phyloP scores from a whole-genome alignment of 2,888 invertebrate species.

The Coenonympha glycerion region DNA sequence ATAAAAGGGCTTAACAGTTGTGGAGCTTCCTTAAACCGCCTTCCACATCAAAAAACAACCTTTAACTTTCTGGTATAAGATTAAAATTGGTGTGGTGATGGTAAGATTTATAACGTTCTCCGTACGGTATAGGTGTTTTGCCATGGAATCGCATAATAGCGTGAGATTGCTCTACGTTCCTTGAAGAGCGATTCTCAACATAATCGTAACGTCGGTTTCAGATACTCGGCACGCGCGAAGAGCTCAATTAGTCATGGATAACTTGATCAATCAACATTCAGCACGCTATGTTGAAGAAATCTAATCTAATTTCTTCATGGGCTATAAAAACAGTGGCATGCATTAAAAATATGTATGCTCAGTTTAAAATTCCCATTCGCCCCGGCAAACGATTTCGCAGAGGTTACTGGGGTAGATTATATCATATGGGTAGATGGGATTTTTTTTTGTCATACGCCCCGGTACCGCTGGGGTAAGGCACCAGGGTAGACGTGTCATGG shows the following conservation, averaged over 20 bases:
- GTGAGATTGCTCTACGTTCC: slow-evolving; percentile 41
- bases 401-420: too few species aligned
- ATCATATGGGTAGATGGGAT: too few species aligned
- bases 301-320: slow-evolving; percentile 3
- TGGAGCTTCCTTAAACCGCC: slow-evolving; percentile 10
- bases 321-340: background rate
- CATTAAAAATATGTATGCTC: background rate
- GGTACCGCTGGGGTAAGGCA: too few species aligned
- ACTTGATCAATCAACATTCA: slow-evolving; percentile 18
- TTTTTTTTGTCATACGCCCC: too few species aligned
- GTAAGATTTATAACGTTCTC: slow-evolving; percentile 12
- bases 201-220: slow-evolving; percentile 28
- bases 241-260: slow-evolving; percentile 23
- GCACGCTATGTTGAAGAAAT: slow-evolving; percentile 10
- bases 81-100: background rate
- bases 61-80: background rate
- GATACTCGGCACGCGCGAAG: slow-evolving; percentile 31
- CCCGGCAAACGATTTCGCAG: too few species aligned
- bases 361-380: background rate
- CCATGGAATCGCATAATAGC: slow-evolving; percentile 36
- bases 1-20: slow-evolving; percentile 18
- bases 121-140: slow-evolving; percentile 25
- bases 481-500: too few species aligned
- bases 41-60: background rate
- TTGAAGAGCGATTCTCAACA: slow-evolving; percentile 28